Base-by-base conservation (phyloP, 2,888 invertebrate species). In the Cybosia mesomella region DNA sequence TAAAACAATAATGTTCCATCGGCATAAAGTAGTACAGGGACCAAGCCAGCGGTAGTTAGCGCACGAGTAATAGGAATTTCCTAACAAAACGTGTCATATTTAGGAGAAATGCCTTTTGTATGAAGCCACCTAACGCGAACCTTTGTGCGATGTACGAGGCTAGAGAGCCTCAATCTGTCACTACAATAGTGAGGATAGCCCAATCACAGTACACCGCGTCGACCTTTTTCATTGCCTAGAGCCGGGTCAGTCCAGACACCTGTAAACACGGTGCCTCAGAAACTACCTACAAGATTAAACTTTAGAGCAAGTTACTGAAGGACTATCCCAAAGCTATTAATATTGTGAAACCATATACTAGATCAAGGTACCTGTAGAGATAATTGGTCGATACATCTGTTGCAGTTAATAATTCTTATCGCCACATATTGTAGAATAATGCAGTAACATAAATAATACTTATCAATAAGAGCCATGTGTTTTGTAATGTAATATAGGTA, bases 331-430 rank as follows among this genome's bases (percentile, higher is more conserved):
- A 49, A 39, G 9, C 5, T 15, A 18, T 54, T 54, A 22, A 21
- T 54, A 54, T 22, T 54, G 22, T 54, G 21, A 21, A 1, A 55
- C 13, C 1, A n/a, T n/a, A 10, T 58, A 58, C 10, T 4, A 2
- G 58, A 28, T 58, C 58, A 58, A n/a, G 58, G 58, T 32, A 58
- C 55, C 24, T 18, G 13, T 24, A 55, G 22, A 55, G 24, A 24
- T 32, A 28, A 57, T 58, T 28, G 58, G 58, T 32, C n/a, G n/a
- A 58, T 58, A 58, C 15, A 58, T 32, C 54, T 54, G 21, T 21
- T 54, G 21, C 54, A 54, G 54, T 3, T 54, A 54, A 21, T 22
- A n/a, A 49, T 8, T n/a, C 49, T 49, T 49, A 49, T 49, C 18
- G n/a, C 9, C 1, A 9, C 7, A 49, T 49, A 34, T 5, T 43